These are phyloP conservation scores for Thamnaconus septentrionalis DNA, from an alignment of 2,113 vertebrate species.

Conservation along the genomic window DNA sequence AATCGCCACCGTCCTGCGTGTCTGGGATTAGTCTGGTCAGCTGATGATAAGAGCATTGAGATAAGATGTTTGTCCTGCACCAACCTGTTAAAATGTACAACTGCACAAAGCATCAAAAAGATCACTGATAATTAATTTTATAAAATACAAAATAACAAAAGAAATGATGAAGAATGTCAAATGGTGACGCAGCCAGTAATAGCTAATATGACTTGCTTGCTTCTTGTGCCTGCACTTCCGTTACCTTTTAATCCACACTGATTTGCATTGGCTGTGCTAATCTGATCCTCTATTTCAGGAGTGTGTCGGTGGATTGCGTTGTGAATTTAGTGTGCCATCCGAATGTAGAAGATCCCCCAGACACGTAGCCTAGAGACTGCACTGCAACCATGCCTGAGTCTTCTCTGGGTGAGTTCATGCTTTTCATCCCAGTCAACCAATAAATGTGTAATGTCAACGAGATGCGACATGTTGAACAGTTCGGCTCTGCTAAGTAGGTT, in stretches of 20 bases:
- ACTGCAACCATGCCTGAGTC: conserved; percentile 82
- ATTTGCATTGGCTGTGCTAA: conserved; percentile 70
- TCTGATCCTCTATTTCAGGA: conserved; percentile 81
- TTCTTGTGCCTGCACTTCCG: not conserved
- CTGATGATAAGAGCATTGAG: conserved; percentile 47
- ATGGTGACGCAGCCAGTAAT: not conserved
- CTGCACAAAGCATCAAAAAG: too few species aligned
- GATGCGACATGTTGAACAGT: too few species aligned
- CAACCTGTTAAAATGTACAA: conserved; percentile 9
- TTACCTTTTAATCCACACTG: conserved; percentile 56
- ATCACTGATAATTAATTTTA: too few species aligned
- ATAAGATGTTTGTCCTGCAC: conserved; percentile 17
- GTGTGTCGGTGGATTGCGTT: conserved; percentile 69
- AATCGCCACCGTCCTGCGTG: conserved; percentile 2
- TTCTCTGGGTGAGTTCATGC: conserved; percentile 77
- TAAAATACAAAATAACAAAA: too few species aligned
- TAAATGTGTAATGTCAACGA: not conserved
- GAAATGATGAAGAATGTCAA: too few species aligned
- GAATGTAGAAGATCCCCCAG: conserved; percentile 64
- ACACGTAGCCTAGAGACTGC: conserved; percentile 77
- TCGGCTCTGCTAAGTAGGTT: too few species aligned
- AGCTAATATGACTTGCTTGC: not conserved
- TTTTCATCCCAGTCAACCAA: not conserved
- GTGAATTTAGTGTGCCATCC: conserved; percentile 18
- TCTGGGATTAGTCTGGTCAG: conserved; percentile 51